These are phyloP conservation scores for Volucella bombylans DNA, from an alignment of 2,888 invertebrate genomes.

Conservation along the genomic window DNA sequence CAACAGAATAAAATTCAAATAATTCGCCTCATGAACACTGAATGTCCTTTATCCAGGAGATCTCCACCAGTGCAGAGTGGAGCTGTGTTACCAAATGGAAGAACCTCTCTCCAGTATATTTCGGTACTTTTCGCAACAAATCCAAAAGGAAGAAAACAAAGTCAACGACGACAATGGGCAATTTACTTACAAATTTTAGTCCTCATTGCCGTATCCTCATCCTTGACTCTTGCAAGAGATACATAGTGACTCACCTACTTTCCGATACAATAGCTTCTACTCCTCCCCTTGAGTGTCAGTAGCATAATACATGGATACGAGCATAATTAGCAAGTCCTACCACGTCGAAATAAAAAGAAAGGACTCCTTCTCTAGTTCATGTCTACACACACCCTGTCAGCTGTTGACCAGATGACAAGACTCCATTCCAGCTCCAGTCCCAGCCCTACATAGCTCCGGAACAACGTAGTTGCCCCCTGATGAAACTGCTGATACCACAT, in stretches of 20 bases:
- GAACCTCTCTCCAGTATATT: no score
- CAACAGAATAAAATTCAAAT: background rate
- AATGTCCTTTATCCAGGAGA: no score
- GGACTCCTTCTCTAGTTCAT: no score
- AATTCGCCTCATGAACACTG: constrained; percentile 3
- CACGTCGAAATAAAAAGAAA: constrained; percentile 37
- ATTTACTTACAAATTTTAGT: no score
- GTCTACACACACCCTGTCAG: background rate
- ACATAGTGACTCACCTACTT: background rate
- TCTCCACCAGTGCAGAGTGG: no score
- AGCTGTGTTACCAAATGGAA: no score
- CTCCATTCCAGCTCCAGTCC: background rate
- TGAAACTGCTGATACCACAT: constrained; percentile 1
- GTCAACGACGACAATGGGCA: no score
- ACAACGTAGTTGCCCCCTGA: background rate
- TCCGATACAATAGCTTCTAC: background rate
- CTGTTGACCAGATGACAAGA: constrained; percentile 7
- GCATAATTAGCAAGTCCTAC: constrained; percentile 41
- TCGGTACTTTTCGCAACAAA: no score
- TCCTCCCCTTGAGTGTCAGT: background rate
- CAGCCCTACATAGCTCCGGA: background rate
- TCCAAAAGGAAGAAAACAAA: no score
- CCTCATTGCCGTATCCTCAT: no score
- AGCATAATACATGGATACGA: constrained; percentile 16
- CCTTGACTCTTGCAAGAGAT: no score